Base-by-base conservation (phyloP, 2,888 invertebrate genomes). In the Nemotelus nigrinus region DNA sequence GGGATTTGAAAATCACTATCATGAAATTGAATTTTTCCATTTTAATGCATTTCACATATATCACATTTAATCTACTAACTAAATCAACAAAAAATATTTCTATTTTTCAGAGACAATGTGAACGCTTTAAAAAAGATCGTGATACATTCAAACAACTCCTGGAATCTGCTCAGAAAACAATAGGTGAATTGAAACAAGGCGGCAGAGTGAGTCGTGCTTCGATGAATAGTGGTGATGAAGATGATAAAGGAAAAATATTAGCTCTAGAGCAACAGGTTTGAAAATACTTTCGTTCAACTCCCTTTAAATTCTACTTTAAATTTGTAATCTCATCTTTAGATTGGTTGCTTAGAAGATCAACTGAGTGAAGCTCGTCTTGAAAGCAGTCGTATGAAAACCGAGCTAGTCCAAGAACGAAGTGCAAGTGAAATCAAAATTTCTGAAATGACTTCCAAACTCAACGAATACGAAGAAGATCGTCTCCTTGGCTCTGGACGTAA, bases 111-210 rank as follows among this genome's bases (percentile, higher is more conserved):
- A 84, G 87, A 3, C 87, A 88, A 84, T 87, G 87, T 78, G 88
- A 87, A 80, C 90, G 95, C 82, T 96, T 96, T 85, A 94, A 95
- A 84, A 89, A 95, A 79, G 97, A 97, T 86, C 90, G 96, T 76
- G 96, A 97, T 84, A 93, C 94, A 74, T 96, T 94, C 84, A 94
- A 95, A 81, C 95, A 96, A 84, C 95, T 97, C 93, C 86, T 96
- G 58, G 96, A 96, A 84, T 92, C 93, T 8, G 94, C 96, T 1
- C 96, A 96, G 85, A 94, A 94, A 86, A 92, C 93, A 55, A 93
- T 95, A 82, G 90, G 92, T 0, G 94, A 95, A 81, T 88, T 95
- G 43, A 95, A 94, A 85, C 86, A 86, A 5, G 88, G 88, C 41
- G 90, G 91, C 0, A 88, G 90, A 81, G 88, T 89, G 75, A 89